Conservation (phyloP, 2,797 vertebrate species). For the Microctenopoma stevenorrisi region DNA sequence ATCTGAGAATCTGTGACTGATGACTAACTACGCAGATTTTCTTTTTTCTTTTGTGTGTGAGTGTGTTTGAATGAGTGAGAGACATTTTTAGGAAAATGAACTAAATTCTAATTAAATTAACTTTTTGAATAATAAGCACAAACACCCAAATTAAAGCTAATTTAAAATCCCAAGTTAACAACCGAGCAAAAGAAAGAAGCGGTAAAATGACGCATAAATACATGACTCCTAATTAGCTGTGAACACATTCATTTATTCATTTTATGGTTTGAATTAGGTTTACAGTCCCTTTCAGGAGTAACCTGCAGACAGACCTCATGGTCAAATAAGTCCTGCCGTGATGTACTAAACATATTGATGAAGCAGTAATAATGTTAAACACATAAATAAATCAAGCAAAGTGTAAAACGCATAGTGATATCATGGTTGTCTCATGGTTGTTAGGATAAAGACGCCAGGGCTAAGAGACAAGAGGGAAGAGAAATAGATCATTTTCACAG, state of each 20-base stretch:
- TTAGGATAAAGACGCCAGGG: neutral
- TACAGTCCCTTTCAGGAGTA: neutral
- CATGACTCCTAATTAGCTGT: neutral
- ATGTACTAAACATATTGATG: neutral
- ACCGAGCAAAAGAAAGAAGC: neutral
- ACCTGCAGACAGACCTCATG: neutral
- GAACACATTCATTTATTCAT: neutral
- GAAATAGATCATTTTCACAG: constrained; percentile 52
- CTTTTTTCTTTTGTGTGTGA: neutral
- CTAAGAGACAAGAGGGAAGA: constrained; percentile 2
- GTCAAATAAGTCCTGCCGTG: neutral
- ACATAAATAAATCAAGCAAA: constrained; percentile 3
- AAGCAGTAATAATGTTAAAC: constrained; percentile 1
- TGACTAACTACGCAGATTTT: neutral
- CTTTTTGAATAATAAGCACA: neutral
- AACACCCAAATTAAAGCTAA: constrained; percentile 4
- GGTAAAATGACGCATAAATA: neutral
- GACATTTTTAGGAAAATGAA: neutral
- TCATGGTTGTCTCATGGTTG: constrained; percentile 11
- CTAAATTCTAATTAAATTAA: neutral
- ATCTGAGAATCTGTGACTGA: neutral
- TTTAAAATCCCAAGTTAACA: constrained; percentile 4
- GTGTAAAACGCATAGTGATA: constrained; percentile 13
- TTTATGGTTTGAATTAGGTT: constrained; percentile 9
- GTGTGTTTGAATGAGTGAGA: neutral